phyloP scores from a whole-genome alignment of 2,113 vertebrate species.

The Pyxicephalus adspersus region DNA sequence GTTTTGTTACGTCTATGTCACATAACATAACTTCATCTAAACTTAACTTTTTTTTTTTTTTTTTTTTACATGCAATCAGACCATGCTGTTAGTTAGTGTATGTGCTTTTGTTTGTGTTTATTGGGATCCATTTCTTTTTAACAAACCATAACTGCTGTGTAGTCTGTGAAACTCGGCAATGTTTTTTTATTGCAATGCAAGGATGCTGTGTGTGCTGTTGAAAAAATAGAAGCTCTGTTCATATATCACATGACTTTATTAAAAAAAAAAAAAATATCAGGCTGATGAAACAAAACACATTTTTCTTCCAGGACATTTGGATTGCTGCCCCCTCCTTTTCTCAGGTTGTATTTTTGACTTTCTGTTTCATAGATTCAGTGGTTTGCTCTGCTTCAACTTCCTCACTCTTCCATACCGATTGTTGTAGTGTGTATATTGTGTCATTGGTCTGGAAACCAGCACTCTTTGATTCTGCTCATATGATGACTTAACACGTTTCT shows the following conservation, averaged over 20 bases:
- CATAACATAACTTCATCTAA: slow-evolving; percentile 38
- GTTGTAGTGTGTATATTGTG: slow-evolving; percentile 46
- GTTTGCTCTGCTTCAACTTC: slow-evolving; percentile 43
- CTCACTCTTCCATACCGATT: slow-evolving; percentile 39
- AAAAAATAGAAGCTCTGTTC: slow-evolving; percentile 12
- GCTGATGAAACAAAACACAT: slow-evolving; percentile 50
- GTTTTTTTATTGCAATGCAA: not conserved
- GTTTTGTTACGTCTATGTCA: slow-evolving; percentile 9
- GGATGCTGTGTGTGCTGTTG: slow-evolving; percentile 14
- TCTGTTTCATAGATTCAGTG: slow-evolving; percentile 46
- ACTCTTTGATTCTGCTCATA: not conserved
- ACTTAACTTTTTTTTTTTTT: too few relatives aligned
- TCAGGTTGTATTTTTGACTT: slow-evolving; percentile 55
- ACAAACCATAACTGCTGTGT: slow-evolving; percentile 2
- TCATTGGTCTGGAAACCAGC: slow-evolving; percentile 27
- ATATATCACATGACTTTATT: slow-evolving; percentile 37
- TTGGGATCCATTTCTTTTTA: not conserved
- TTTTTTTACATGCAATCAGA: slow-evolving; percentile 15
- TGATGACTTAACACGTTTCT: slow-evolving; percentile 9
- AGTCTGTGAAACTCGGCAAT: not conserved
- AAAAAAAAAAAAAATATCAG: slow-evolving; percentile 21
- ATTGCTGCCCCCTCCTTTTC: slow-evolving; percentile 56
- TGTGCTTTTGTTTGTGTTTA: not conserved
- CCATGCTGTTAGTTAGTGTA: not conserved
- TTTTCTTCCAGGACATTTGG: slow-evolving; percentile 58